phyloP scores from a whole-genome alignment of 2,113 vertebrate species.

The Dunckerocampus dactyliophorus region DNA sequence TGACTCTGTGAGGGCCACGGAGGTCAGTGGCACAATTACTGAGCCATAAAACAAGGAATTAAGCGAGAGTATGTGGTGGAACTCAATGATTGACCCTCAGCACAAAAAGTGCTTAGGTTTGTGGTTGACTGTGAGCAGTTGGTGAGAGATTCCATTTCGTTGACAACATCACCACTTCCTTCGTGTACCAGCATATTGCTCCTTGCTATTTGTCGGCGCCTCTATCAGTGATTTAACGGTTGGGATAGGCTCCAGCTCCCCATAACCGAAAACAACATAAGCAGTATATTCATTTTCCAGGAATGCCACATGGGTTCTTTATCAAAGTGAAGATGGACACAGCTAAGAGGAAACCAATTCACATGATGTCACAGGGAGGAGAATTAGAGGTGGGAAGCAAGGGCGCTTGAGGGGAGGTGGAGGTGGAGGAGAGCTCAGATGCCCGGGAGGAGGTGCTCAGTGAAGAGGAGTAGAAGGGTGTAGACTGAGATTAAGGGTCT shows the following conservation, averaged over 20 bases:
- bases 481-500: conserved; percentile 32
- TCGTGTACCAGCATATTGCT: background rate
- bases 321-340: background rate
- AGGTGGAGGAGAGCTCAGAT: conserved; percentile 16
- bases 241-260: too few relatives aligned
- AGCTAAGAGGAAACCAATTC: conserved; percentile 8
- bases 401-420: background rate
- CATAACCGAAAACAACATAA: too few relatives aligned
- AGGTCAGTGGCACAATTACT: conserved; percentile 17
- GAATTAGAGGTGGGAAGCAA: conserved; percentile 20
- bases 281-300: background rate
- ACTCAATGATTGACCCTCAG: conserved; percentile 6
- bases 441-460: conserved; percentile 36
- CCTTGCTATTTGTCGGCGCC: background rate
- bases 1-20: background rate
- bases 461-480: conserved; percentile 18
- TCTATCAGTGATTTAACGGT: background rate
- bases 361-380: conserved; percentile 20
- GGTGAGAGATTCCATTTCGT: background rate
- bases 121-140: background rate
- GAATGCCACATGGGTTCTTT: conserved; percentile 2
- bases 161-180: background rate
- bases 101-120: conserved; percentile 4
- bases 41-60: conserved; percentile 2
- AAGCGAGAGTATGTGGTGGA: conserved; percentile 33